phyloP scores from a whole-genome alignment of 2,113 vertebrate genomes.

The Scopus umbretta region DNA sequence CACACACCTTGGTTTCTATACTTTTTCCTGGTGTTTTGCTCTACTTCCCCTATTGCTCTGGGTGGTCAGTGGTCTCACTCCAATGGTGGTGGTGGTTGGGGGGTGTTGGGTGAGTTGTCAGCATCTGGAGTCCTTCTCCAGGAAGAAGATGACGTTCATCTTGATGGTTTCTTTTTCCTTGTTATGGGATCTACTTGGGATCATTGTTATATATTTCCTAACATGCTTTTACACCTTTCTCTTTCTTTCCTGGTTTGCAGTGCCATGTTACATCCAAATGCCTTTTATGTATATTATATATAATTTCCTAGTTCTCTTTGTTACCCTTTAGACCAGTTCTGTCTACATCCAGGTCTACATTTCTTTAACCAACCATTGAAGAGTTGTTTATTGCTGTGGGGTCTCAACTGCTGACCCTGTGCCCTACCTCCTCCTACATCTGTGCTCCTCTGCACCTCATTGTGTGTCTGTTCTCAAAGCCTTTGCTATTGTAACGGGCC shows the following conservation, averaged over 20 bases:
- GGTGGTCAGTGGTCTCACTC: neutral
- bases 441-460: neutral
- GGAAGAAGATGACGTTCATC: neutral
- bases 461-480: neutral
- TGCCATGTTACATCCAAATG: neutral
- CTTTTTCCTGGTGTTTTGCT: neutral
- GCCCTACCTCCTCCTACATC: neutral
- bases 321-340: neutral
- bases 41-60: neutral
- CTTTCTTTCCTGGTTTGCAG: neutral
- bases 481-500: neutral
- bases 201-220: neutral
- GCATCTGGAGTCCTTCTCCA: neutral
- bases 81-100: rapidly evolving
- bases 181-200: neutral
- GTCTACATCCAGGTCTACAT: neutral
- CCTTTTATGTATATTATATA: neutral
- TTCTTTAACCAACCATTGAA: neutral
- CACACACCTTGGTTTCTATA: neutral
- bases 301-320: neutral
- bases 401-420: neutral
- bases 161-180: neutral
- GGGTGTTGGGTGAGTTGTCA: neutral
- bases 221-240: neutral
- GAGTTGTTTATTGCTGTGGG: neutral